Conservation (phyloP, 2,797 vertebrate species). For the Naso thynnoides region DNA sequence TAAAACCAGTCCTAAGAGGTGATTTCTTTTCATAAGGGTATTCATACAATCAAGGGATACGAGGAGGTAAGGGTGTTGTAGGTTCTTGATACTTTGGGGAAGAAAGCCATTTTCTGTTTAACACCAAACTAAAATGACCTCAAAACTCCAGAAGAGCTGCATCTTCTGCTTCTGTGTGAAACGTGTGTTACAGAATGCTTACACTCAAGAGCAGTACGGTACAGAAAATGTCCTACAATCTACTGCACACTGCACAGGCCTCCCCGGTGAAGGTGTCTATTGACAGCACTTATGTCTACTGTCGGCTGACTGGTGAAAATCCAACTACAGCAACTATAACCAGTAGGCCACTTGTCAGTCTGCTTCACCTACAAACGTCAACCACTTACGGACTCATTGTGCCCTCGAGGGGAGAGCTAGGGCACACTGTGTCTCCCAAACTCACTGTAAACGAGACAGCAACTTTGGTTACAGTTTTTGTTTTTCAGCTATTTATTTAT, state of each 20-base stretch:
- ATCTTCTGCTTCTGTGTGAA: constrained; percentile 84
- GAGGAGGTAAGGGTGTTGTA: constrained; percentile 99
- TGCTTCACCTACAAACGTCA: constrained; percentile 88
- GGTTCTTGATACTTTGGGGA: constrained; percentile 99
- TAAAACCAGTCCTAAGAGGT: constrained; percentile 99
- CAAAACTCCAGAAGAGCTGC: constrained; percentile 95
- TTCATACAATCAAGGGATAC: constrained; percentile 99
- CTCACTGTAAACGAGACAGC: constrained; percentile 99
- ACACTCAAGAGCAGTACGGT: constrained; percentile 97
- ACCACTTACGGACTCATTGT: constrained; percentile 82
- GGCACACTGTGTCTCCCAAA: constrained; percentile 93
- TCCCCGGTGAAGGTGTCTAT: constrained; percentile 91
- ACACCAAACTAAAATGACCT: constrained; percentile 98
- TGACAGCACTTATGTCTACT: constrained; percentile 90
- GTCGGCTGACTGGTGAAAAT: constrained; percentile 90
- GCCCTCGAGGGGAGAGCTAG: constrained; percentile 87
- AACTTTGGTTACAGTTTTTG: constrained; percentile 99
- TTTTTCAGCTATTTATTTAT: constrained; percentile 88
- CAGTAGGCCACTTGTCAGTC: constrained; percentile 90
- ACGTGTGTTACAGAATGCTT: constrained; percentile 94
- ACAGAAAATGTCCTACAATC: constrained; percentile 98
- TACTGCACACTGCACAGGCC: constrained; percentile 99
- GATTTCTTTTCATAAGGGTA: constrained; percentile 94
- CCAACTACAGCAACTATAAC: constrained; percentile 90
- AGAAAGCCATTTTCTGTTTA: constrained; percentile 97